Base-by-base conservation (phyloP, 2,888 invertebrate species). In the Drosophila siamana region DNA sequence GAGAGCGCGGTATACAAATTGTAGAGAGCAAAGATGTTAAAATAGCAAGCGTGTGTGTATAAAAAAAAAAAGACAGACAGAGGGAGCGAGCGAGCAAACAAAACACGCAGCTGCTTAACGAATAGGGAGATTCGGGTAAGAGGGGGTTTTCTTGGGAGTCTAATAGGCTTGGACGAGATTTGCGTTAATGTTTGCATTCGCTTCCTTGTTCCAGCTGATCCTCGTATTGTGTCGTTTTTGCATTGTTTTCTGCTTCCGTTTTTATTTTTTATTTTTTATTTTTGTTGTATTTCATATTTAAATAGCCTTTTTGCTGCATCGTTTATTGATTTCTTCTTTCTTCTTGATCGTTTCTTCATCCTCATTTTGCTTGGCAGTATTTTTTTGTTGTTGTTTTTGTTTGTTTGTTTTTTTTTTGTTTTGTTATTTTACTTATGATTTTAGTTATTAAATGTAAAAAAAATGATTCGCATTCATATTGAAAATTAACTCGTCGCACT, bases 291-390 rank as follows among this genome's bases (percentile, higher is more conserved):
- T 44, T 55, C 28, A 44, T 44, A 13, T 56, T 44, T 62, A 16
- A 68, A 80, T 86, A 86, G 86, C 80, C 80, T 75, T 86, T 64
- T 67, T 74, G 65, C 63, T 78, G 85, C 87, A 78, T 75, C 59
- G 63, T 59, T 59, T 57, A 43, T 52, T 55, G 60, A 47, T 66
- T 47, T 60, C 13, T 47, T 60, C 13, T 7, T 28, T 28, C 28
- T 55, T 57, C n/a, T 55, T 47, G 47, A 47, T 57, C 47, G 41
- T 4, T 38, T 69, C 28, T 13, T 48, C 19, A 47, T 56, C 41
- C 43, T 60, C 41, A 59, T 55, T 71, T 57, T 71, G 65, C 65
- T 72, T 72, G 77, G 72, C 77, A 76, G 73, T 76, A 71, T 46
- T 48, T 43, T 50, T 60, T 13, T 47, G 19, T 19, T 28, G 8